phyloP scores from a whole-genome alignment of 2,797 vertebrate species.

The Peromyscus eremicus region DNA sequence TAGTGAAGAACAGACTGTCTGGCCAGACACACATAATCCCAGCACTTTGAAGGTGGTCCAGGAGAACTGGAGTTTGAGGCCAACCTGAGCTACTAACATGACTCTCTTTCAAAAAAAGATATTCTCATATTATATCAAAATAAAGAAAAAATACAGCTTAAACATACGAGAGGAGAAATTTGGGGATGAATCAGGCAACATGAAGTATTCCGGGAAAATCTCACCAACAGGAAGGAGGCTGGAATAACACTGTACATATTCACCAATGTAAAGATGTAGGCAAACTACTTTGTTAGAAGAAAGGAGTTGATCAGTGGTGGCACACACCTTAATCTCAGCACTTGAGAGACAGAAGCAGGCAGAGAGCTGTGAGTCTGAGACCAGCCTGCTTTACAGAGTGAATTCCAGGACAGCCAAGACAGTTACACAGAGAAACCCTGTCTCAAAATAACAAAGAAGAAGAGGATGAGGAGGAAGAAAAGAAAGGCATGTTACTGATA shows the following conservation, averaged over 20 bases:
- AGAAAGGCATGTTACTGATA: no score
- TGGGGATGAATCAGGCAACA: not conserved
- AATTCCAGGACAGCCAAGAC: no score
- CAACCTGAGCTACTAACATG: not conserved
- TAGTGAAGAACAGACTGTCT: not conserved
- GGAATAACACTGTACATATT: not conserved
- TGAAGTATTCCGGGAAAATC: not conserved
- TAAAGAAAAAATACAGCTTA: constrained; percentile 18
- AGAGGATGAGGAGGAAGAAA: no score
- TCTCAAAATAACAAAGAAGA: no score
- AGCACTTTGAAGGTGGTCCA: not conserved
- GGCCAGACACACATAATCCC: not conserved
- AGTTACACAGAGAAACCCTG: no score
- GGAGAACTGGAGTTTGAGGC: not conserved
- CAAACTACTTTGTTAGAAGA: constrained; percentile 39
- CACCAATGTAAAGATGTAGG: not conserved
- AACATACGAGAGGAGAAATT: not conserved
- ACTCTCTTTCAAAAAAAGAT: not conserved
- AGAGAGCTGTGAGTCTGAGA: no score
- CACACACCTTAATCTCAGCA: no score
- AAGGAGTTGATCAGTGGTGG: not conserved
- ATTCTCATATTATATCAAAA: constrained; percentile 9
- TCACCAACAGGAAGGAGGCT: not conserved
- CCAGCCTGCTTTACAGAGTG: no score
- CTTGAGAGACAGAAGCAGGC: no score